phyloP scores from a whole-genome alignment of 2,797 vertebrate species.

The Spatula versicolor region DNA sequence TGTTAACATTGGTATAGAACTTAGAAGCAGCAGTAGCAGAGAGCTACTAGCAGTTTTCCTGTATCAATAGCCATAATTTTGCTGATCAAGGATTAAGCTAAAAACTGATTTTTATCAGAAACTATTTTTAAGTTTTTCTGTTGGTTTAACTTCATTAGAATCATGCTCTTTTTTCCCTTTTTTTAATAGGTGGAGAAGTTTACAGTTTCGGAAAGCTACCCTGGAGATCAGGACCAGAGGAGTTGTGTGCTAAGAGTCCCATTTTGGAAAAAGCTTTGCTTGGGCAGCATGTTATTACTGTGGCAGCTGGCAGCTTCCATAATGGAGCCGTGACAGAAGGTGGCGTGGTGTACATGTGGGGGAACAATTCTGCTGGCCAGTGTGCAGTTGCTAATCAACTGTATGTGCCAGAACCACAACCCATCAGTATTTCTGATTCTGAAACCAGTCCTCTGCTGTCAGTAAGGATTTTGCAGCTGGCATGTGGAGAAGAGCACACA shows the following conservation, averaged over 20 bases:
- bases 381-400: slow-evolving; percentile 86
- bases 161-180: not conserved
- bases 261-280: slow-evolving; percentile 85
- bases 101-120: not conserved
- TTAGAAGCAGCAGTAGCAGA: not conserved
- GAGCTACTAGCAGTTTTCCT: not conserved
- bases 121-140: not conserved
- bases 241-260: slow-evolving; percentile 73
- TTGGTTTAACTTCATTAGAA: not conserved
- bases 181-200: slow-evolving; percentile 87
- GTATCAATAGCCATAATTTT: not conserved
- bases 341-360: slow-evolving; percentile 94
- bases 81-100: not conserved
- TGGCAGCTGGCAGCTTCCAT: slow-evolving; percentile 91
- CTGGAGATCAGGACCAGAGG: slow-evolving; percentile 81
- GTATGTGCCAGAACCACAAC: slow-evolving; percentile 86
- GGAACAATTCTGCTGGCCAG: slow-evolving; percentile 89
- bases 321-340: slow-evolving; percentile 90
- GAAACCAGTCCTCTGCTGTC: slow-evolving; percentile 79
- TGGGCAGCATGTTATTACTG: slow-evolving; percentile 84
- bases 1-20: fast-evolving
- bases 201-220: slow-evolving; percentile 91
- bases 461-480: slow-evolving; percentile 87
- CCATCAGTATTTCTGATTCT: slow-evolving; percentile 84
- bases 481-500: slow-evolving; percentile 91